Percentiles rank a stretch among this genome's conserved stretches.
phyloP scores from a whole-genome alignment of 2,888 invertebrate species.

The Chrysolina haemoptera region DNA sequence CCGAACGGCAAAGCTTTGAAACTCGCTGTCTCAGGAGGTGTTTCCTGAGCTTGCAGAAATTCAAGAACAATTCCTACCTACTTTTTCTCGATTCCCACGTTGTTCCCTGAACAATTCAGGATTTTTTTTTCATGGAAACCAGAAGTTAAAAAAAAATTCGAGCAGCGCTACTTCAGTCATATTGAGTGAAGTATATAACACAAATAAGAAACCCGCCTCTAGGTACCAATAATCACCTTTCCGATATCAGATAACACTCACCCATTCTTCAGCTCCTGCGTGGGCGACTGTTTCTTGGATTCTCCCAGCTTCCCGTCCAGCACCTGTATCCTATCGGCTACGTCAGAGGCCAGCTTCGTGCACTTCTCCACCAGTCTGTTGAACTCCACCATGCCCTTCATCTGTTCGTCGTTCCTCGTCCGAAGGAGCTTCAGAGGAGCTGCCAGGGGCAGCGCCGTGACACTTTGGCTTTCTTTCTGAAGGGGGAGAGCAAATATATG shows the following conservation, averaged over 20 bases:
- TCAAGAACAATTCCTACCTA: too few relatives aligned
- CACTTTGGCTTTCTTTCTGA: constrained; percentile 83
- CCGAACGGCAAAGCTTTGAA: too few relatives aligned
- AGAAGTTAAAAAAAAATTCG: too few relatives aligned
- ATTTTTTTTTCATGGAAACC: too few relatives aligned
- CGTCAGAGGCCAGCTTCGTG: constrained; percentile 80
- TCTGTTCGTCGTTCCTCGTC: constrained; percentile 86
- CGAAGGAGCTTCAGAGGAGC: constrained; percentile 89
- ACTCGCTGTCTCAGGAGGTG: too few relatives aligned
- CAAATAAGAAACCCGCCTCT: background rate
- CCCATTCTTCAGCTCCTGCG: constrained; percentile 74
- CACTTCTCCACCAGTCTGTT: constrained; percentile 85
- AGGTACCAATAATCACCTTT: background rate
- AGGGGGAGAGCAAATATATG: constrained; percentile 87
- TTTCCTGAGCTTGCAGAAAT: too few relatives aligned
- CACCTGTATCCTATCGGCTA: constrained; percentile 85
- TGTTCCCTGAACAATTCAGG: too few relatives aligned
- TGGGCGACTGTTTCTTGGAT: constrained; percentile 66
- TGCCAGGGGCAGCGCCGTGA: constrained; percentile 88
- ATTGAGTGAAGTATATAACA: background rate
- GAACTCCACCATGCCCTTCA: constrained; percentile 79
- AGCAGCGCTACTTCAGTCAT: too few relatives aligned
- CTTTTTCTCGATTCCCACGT: too few relatives aligned
- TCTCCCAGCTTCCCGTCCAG: constrained; percentile 87
- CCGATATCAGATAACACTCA: constrained; percentile 22